These are phyloP conservation scores for Pristionchus arcanus DNA, from an alignment of 2,888 invertebrate species.

Conservation along the genomic window DNA sequence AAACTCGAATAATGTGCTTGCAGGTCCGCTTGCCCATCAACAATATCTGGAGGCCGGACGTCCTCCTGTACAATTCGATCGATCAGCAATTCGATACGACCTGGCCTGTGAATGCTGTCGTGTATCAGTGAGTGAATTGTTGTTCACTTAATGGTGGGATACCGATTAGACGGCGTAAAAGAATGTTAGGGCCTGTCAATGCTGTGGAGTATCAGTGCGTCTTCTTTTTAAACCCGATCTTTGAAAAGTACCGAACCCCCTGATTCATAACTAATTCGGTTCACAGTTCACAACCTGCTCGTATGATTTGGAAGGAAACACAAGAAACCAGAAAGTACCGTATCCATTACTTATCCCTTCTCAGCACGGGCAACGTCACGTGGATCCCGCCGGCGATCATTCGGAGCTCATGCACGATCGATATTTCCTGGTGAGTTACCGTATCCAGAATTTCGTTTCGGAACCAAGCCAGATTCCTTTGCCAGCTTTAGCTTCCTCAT, in stretches of 20 bases:
- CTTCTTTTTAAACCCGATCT: too few relatives aligned
- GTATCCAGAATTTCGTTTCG: not conserved
- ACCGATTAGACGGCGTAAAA: too few relatives aligned
- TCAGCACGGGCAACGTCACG: constrained; percentile 70
- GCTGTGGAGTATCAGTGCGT: too few relatives aligned
- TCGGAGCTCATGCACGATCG: constrained; percentile 70
- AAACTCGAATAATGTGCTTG: not conserved
- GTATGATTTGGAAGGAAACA: too few relatives aligned
- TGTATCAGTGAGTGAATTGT: constrained; percentile 70
- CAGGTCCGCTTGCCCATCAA: constrained; percentile 93
- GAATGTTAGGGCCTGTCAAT: too few relatives aligned
- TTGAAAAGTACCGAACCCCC: too few relatives aligned
- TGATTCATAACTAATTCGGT: too few relatives aligned
- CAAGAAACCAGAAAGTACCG: not conserved
- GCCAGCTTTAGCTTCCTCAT: too few relatives aligned
- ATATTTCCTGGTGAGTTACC: constrained; percentile 65
- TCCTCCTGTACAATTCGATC: constrained; percentile 96
- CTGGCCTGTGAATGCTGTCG: constrained; percentile 81
- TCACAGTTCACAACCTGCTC: too few relatives aligned
- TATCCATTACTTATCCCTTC: constrained; percentile 43
- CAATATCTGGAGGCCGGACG: constrained; percentile 98
- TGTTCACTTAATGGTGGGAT: too few relatives aligned
- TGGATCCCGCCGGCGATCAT: constrained; percentile 76
- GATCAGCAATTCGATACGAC: constrained; percentile 82
- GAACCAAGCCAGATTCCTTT: too few relatives aligned